Conservation (phyloP, 2,888 invertebrate genomes). For the Nomada goodeniana region DNA sequence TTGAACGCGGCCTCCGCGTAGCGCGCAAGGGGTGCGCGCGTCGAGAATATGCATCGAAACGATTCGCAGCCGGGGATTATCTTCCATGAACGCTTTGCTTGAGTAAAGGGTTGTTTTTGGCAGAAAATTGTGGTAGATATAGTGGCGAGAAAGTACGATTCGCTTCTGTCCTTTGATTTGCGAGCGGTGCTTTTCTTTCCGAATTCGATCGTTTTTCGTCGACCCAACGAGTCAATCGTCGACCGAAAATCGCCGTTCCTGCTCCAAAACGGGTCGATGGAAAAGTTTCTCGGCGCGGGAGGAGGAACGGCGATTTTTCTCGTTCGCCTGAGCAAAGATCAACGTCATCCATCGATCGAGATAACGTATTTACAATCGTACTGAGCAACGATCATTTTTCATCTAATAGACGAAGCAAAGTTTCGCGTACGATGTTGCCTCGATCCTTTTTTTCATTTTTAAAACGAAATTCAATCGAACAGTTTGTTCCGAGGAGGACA, state of each 20-base stretch:
- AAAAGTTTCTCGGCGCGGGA: no score
- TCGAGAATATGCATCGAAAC: no score
- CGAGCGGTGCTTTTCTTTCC: slow-evolving; percentile 30
- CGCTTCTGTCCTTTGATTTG: slow-evolving; percentile 36
- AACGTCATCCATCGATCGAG: neutral
- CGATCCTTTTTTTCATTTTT: neutral
- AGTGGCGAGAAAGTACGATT: slow-evolving; percentile 21
- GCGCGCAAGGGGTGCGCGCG: no score
- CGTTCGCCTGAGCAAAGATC: slow-evolving; percentile 1
- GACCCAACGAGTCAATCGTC: neutral
- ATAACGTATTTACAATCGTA: neutral
- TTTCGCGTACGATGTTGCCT: no score
- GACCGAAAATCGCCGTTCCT: neutral
- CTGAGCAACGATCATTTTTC: slow-evolving; percentile 1
- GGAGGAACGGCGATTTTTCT: neutral
- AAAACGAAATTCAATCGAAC: neutral
- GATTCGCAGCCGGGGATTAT: neutral
- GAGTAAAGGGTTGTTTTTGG: slow-evolving; percentile 35
- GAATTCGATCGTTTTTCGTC: slow-evolving; percentile 17
- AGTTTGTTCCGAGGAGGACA: neutral
- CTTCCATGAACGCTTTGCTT: slow-evolving; percentile 26
- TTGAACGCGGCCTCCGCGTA: no score
- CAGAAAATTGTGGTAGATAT: slow-evolving; percentile 13
- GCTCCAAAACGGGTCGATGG: no score
- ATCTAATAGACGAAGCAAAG: slow-evolving; percentile 3